phyloP scores from a whole-genome alignment of 2,113 vertebrate species.

The Heterocephalus glaber region DNA sequence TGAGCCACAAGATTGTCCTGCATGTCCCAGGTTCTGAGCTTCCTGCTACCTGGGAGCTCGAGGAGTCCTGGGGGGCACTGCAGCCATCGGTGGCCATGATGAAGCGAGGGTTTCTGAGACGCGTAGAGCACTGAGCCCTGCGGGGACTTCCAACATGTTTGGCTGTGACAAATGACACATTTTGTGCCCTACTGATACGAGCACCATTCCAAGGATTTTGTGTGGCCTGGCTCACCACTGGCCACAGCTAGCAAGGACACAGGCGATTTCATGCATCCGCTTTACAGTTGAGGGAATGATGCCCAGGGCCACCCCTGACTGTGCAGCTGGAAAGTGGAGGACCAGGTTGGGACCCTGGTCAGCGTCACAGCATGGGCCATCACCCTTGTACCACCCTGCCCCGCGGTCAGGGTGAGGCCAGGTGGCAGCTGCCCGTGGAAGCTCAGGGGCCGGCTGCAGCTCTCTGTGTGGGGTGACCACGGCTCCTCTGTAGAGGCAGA shows the following conservation, averaged over 20 bases:
- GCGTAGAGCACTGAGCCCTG: rapidly evolving
- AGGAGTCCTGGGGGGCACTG: neutral
- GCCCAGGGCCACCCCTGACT: rapidly evolving
- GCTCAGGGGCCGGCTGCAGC: neutral
- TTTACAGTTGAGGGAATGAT: neutral
- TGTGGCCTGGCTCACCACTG: neutral
- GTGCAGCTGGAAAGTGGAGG: neutral
- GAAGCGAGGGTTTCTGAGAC: neutral
- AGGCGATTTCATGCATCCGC: neutral
- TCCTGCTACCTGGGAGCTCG: neutral
- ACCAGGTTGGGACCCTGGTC: neutral
- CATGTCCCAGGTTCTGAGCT: neutral
- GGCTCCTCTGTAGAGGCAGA: neutral
- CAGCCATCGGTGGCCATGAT: neutral
- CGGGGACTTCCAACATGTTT: too few relatives aligned
- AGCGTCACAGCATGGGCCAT: neutral
- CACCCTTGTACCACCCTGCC: neutral
- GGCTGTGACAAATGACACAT: too few relatives aligned
- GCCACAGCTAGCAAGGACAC: neutral
- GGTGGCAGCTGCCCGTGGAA: neutral
- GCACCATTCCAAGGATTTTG: neutral
- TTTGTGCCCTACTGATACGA: rapidly evolving
- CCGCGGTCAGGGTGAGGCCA: neutral
- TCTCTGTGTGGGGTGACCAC: neutral
- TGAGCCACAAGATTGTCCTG: neutral